Evolutionary conservation across 1,140 invertebrate genomes (phyloP).

Genomic region (Macrobrachium rosenbergii): DNA sequence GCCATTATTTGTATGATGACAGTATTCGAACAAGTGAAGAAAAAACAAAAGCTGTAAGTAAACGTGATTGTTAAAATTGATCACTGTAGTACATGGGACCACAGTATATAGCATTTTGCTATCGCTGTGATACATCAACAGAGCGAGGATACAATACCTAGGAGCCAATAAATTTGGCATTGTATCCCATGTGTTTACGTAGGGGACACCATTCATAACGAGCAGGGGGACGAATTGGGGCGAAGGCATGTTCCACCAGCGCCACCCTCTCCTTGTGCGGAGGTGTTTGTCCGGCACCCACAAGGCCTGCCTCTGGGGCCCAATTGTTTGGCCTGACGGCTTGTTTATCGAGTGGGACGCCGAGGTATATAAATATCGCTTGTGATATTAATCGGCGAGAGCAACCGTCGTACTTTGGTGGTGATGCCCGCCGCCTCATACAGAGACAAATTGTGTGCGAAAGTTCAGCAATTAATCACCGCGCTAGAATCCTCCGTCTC

Average conservation of each 20-base stretch:
- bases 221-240: too few species aligned
- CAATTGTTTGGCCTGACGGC: constrained; percentile 28
- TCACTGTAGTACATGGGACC: too few species aligned
- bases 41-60: too few species aligned
- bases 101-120: too few species aligned
- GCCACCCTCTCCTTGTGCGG: neutral
- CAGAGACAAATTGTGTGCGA: constrained; percentile 46
- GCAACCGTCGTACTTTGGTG: constrained; percentile 24
- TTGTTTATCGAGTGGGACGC: constrained; percentile 27
- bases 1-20: too few species aligned
- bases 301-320: neutral
- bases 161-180: neutral
- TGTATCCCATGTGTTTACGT: too few species aligned
- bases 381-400: constrained; percentile 26
- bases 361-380: constrained; percentile 37
- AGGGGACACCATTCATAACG: too few species aligned
- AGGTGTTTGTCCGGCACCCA: constrained; percentile 4
- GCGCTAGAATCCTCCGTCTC: neutral
- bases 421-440: constrained; percentile 21
- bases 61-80: too few species aligned
- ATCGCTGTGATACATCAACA: too few species aligned
- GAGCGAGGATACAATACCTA: neutral
- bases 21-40: too few species aligned
- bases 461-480: constrained; percentile 49
- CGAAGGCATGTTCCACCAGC: too few species aligned